Base-by-base conservation (phyloP, 2,888 invertebrate genomes). In the Cryptocephalus primarius region DNA sequence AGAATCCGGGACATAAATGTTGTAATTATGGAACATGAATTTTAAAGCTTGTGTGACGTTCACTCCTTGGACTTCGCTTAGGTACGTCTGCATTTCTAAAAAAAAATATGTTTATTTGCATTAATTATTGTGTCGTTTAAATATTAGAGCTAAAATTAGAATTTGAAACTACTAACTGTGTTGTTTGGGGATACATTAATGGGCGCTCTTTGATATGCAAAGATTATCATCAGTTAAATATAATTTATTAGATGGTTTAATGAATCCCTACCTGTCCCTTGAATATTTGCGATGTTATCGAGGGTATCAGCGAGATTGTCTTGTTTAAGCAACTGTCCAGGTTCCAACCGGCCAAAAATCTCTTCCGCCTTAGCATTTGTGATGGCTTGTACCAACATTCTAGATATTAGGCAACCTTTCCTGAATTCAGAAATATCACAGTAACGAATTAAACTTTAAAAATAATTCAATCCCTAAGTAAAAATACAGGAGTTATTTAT, bases 261-360 rank as follows among this genome's bases (percentile, higher is more conserved):
- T 22, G 6, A 22, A 33, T 10, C 41, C 34, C 50, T 59, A 69
- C 70, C 65, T 52, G 62, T 57, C 56, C 67, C 64, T 10, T 67
- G 67, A 55, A 75, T 72, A 43, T 63, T 63, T 46, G 74, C 78
- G 49, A 83, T 67, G 8, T 66, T 59, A 49, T 74, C 63, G 31
- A 85, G 71, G 55, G 77, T 79, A 36, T 65, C 64, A 9, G 78
- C 77, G 40, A 84, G 71, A 13, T 59, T 59, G 8, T 75, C 72
- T 45, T 76, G 69, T 22, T 65, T 65, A 40, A 75, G 59, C 45
- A 63, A 65, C 49, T 73, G 66, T 13, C 75, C 77, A 8, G 72
- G 63, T 59, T 73, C 69, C 33, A 73, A 54, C 51, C 68, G 62
- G 32, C 71, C 71, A 56, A 68, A 75, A 11, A 74, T 51, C 49